Evolutionary conservation across 1,140 invertebrate species (phyloP).

Genomic region (Rhyzopertha dominica): DNA sequence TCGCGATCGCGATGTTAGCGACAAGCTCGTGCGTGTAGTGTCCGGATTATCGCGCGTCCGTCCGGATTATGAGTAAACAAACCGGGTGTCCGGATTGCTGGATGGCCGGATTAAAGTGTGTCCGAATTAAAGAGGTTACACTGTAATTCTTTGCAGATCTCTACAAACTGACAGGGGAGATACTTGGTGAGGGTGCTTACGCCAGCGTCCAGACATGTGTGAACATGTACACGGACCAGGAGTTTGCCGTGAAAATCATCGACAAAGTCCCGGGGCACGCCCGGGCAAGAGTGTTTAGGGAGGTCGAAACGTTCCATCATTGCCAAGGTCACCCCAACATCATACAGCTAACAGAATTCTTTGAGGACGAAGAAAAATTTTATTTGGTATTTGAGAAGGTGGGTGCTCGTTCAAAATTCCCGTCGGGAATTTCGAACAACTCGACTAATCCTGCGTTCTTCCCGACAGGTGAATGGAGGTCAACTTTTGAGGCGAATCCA

Average conservation of each 20-base stretch:
- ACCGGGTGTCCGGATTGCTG: no score
- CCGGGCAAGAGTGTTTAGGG: conserved; percentile 89
- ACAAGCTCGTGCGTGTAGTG: no score
- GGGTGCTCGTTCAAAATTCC: no score
- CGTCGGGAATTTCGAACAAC: no score
- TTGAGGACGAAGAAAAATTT: conserved; percentile 94
- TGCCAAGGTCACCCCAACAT: conserved; percentile 96
- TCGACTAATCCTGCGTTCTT: no score
- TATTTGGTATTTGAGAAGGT: conserved; percentile 97
- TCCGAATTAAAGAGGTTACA: no score
- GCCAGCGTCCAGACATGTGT: conserved; percentile 92
- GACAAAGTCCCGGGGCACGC: conserved; percentile 92
- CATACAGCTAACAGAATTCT: conserved; percentile 95
- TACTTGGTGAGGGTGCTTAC: conserved; percentile 93
- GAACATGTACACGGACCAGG: conserved; percentile 83
- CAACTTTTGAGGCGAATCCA: conserved; percentile 88
- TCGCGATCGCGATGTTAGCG: no score
- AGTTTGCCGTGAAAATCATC: conserved; percentile 97
- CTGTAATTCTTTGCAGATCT: conserved; percentile 78
- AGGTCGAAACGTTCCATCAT: conserved; percentile 98
- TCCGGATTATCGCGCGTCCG: no score
- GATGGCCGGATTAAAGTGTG: no score
- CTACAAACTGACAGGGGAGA: conserved; percentile 91
- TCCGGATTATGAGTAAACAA: no score
- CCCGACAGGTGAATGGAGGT: conserved; percentile 79